Base-by-base conservation (phyloP, 1,140 invertebrate genomes). In the Adoxophyes honmai region DNA sequence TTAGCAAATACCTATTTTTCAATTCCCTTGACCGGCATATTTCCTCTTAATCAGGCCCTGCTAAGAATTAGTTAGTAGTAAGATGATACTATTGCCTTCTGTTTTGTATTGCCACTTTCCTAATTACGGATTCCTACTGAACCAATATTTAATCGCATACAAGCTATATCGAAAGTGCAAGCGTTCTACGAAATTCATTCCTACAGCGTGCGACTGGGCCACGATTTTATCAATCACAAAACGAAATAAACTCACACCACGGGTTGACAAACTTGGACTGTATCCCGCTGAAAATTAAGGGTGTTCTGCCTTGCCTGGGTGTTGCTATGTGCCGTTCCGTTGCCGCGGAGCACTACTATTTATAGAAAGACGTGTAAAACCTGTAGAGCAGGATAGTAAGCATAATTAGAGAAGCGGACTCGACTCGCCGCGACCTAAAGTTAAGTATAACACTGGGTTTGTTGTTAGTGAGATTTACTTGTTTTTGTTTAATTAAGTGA, bases 91-190 rank as follows among this genome's bases (percentile, higher is more conserved):
- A 34, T 52, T 52, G 33, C 36, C 21, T 16, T 8, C 4, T n/a
- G 14, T 54, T 35, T 35, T 9, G 11, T 14, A 52, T 48, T 28
- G 18, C 42, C 68, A 70, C 64, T 67, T 73, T n/a, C n/a, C n/a
- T n/a, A n/a, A n/a, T n/a, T n/a, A n/a, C n/a, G n/a, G n/a, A 70
- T 73, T 70, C 57, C 35, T 52, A 67, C 42, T 48, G 60, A 74
- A 62, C 59, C 70, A 72, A 79, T 74, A 76, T 74, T 67, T 59
- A 69, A 70, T 73, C 66, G 42, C 73, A 5, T 21, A 48, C 67
- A 66, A 78, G 66, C 74, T 67, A 63, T 73, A 79, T 79, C 72
- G 82, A 86, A 86, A 86, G 82, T 83, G 82, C 78, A 83, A 86
- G 81, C 78, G 68, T 68, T 71, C 66, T 75, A 78, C 70, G 72